These are phyloP conservation scores for Tupaia chinensis DNA, from an alignment of 2,113 vertebrate genomes.

Conservation along the genomic window DNA sequence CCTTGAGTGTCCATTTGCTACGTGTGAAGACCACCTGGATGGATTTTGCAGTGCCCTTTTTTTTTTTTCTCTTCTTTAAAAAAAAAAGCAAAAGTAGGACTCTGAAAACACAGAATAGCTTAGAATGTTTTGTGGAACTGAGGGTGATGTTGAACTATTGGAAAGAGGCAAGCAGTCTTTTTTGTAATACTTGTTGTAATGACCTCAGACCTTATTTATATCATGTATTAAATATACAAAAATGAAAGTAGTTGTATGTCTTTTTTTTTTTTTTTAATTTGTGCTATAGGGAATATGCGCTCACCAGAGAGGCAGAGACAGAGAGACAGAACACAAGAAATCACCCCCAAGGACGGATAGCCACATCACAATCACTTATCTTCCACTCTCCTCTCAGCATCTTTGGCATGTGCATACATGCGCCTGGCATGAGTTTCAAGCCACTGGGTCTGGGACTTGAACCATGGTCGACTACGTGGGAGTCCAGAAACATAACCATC, in stretches of 20 bases:
- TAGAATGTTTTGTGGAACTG: constrained; percentile 32
- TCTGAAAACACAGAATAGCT: constrained; percentile 62
- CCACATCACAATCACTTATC: no score
- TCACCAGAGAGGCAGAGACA: no score
- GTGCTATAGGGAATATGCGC: no score
- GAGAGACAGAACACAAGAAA: no score
- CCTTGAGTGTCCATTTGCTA: neutral
- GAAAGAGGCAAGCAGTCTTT: neutral
- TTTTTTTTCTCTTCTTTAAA: neutral
- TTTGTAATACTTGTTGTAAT: neutral
- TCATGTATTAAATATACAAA: neutral
- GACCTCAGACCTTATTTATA: neutral
- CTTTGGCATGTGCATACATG: no score
- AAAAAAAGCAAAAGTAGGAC: constrained; percentile 54
- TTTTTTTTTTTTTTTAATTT: no score
- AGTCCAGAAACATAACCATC: no score
- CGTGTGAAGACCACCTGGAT: constrained; percentile 41
- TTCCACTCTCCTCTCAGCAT: no score
- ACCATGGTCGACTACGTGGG: no score
- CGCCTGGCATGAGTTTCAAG: no score
- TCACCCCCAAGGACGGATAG: no score
- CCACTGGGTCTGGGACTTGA: no score
- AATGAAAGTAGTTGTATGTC: neutral
- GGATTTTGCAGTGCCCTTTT: neutral
- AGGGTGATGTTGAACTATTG: neutral